Evolutionary conservation across 2,888 invertebrate genomes (phyloP), one percentile per base, ranked within the genome.

Genomic region (Meiosimyza platycephala): DNA sequence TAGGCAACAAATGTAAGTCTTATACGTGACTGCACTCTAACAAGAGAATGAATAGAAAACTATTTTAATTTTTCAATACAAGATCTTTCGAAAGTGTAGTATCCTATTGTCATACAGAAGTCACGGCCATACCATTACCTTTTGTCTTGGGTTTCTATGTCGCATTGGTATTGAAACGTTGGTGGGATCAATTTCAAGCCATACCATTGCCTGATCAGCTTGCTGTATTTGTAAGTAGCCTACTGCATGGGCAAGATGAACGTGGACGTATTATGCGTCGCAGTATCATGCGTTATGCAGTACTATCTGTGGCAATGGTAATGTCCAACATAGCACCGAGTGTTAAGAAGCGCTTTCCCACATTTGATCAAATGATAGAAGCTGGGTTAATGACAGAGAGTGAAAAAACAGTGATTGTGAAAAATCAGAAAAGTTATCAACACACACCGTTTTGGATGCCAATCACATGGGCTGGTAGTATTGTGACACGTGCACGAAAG

Each of bases 101-200:
- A 1, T 89, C 90, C 76, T 96, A 96, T 86, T 97, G 96, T 87
- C 91, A 92, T 80, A 91, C 90, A 77, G 94, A 94, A 87, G 92
- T 92, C 74, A 92, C 92, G 85, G 90, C 95, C 73, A 96, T 97
- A 80, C 97, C 97, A 4, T 85, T 97, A 78, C 95, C 96, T 3
- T 97, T 97, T 86, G 96, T 97, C 72, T 90, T 97, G 80, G 97
- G 97, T 78, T 97, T 97, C 88, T 97, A 95, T 88, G 96, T 97
- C 70, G 92, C 93, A 6, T 92, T 96, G 77, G 95, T 97, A 52
- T 95, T 97, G 92, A 93, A 92, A 68, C 90, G 97, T 79, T 97
- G 97, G 97, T 95, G 95, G 95, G 91, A 89, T 81, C 95, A 95
- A 84, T 95, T 94, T 83, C 91, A 90, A 51, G 89, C 89, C 13